Evolutionary conservation across 2,888 invertebrate species (phyloP).

Genomic region (Vesta saturnalis): DNA sequence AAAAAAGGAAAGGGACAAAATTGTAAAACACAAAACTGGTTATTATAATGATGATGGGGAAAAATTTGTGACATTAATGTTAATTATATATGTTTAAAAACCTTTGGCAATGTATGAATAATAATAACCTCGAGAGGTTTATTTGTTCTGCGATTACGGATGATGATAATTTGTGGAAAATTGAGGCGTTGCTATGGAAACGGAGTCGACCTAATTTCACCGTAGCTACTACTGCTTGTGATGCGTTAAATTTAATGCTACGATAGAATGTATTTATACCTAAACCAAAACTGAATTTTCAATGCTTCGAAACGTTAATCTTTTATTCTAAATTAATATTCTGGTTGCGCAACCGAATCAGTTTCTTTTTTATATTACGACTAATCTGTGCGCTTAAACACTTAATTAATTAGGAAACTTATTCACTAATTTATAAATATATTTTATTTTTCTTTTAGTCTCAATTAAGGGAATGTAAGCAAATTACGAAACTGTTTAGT

Average conservation of each 20-base stretch:
- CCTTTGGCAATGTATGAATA: background rate
- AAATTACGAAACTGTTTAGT: too few relatives aligned
- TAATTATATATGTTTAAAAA: background rate
- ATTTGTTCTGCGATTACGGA: constrained; percentile 11
- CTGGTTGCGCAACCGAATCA: constrained; percentile 6
- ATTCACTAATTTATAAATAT: background rate
- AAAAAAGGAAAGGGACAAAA: constrained; percentile 22
- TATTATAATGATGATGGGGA: background rate
- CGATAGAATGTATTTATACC: background rate
- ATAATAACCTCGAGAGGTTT: background rate
- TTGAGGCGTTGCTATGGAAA: constrained; percentile 34
- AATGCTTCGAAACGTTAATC: background rate
- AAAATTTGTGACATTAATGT: background rate
- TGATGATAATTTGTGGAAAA: constrained; percentile 22
- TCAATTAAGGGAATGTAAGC: too few relatives aligned
- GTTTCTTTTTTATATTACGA: background rate
- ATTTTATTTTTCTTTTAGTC: too few relatives aligned
- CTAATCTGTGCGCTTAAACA: background rate
- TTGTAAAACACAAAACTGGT: constrained; percentile 1
- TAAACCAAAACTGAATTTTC: background rate
- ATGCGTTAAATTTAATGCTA: background rate
- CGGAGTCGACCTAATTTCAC: constrained; percentile 22
- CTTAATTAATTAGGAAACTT: background rate
- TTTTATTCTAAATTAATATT: too few relatives aligned
- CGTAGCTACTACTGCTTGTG: background rate